Base-by-base conservation (phyloP, 2,888 invertebrate species). In the Dicyrtomina minuta region DNA sequence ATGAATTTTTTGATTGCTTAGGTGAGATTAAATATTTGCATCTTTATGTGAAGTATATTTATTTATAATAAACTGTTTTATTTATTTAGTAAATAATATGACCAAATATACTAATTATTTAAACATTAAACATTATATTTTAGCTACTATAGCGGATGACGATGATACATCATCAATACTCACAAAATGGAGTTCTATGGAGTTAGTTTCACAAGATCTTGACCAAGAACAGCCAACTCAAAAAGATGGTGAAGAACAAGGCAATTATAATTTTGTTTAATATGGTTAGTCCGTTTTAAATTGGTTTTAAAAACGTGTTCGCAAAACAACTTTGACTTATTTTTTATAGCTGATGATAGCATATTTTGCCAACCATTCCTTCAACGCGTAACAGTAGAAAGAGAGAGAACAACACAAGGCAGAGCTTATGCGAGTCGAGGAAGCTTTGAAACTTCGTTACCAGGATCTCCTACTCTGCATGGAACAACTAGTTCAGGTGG, bases 1-100 rank as follows among this genome's bases (percentile, higher is more conserved):
- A 80, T 20, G 96, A 97, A 82, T 97, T 93, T 84, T 97, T 93
- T 83, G 96, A 97, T 83, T 96, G 96, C 81, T 89, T 92, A 86
- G 92, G 91, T 90, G 84, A 81, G 81, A 77, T n/a, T n/a, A n/a
- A 33, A 33, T 33, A 33, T 33, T n/a, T n/a, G n/a, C n/a, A n/a
- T n/a, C n/a, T n/a, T n/a, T n/a, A n/a, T n/a, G n/a, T n/a, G n/a
- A n/a, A n/a, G n/a, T n/a, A n/a, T n/a, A n/a, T n/a, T n/a, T 8
- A 51, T 51, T 10, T 51, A 51, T 51, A 2, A 20, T 8, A 22
- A 12, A 20, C 17, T 2, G 12, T 20, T 46, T 20, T 12, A 51
- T 51, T 51, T 51, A 5, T 51, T n/a, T 46, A 46, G 4, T 46
- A 5, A 4, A 33, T 33, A n/a, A n/a, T 8, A 33, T 33, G 4